Percentiles rank a stretch among this genome's conserved stretches.
phyloP scores from a whole-genome alignment of 23 tunicate species.

The Trididemnum clinides region DNA sequence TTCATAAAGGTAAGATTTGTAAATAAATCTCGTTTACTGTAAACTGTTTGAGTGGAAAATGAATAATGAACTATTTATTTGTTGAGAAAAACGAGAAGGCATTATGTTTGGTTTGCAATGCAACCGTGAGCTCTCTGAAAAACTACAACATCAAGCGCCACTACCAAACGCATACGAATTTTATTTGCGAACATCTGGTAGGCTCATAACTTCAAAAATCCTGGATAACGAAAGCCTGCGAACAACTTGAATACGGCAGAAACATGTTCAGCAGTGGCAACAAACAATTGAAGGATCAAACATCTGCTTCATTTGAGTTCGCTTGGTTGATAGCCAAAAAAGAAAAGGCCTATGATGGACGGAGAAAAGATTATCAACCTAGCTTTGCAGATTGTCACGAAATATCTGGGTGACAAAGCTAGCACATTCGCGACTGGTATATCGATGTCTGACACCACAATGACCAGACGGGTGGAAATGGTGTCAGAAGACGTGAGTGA shows the following conservation, averaged over 20 bases:
- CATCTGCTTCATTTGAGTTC: not conserved
- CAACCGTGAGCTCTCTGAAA: slow-evolving; percentile 5
- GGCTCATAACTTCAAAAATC: not conserved
- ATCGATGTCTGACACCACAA: slow-evolving; percentile 2
- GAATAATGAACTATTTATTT: slow-evolving; percentile 7
- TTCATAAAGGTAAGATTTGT: too few species aligned
- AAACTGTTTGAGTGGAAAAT: too few species aligned
- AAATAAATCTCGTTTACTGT: too few species aligned
- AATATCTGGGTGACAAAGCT: slow-evolving; percentile 27
- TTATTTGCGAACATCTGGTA: not conserved
- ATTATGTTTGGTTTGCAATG: slow-evolving; percentile 16
- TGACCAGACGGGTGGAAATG: slow-evolving; percentile 22
- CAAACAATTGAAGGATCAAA: not conserved
- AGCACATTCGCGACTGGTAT: slow-evolving; percentile 18
- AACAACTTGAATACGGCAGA: not conserved
- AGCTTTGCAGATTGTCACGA: slow-evolving; percentile 25
- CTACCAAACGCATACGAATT: slow-evolving; percentile 22
- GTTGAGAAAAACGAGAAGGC: not conserved
- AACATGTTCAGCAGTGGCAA: not conserved
- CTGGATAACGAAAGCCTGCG: not conserved
- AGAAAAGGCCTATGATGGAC: not conserved
- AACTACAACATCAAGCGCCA: slow-evolving; percentile 14
- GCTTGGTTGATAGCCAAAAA: not conserved
- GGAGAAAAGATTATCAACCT: not conserved
- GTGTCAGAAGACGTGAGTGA: slow-evolving; percentile 19